Evolutionary conservation across 2,113 vertebrate species (phyloP), one percentile per base, ranked within the genome.

Genomic region (Vidua chalybeata): DNA sequence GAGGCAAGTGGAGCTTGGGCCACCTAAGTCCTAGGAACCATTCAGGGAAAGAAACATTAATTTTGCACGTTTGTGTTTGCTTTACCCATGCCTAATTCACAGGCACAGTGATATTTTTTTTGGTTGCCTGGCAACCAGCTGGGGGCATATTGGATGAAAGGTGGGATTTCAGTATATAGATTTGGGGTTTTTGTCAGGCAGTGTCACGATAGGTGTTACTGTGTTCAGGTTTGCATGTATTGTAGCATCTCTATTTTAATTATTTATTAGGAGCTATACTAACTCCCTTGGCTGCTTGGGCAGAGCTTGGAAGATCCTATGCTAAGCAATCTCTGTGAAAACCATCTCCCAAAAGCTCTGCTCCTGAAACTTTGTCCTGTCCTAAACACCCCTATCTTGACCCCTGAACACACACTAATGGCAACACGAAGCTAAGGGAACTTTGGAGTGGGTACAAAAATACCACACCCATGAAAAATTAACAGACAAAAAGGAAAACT

Each of bases 91-190:
- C 51, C 55, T 61, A 61, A 77, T 91, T 87, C 39, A 68, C 31
- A 85, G 21, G 62, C 63, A 31, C 20, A 22, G 6, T 6, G 10
- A 35, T 66, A 10, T 12, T 55, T 71, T 77, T 35, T 90, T 52
- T 90, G 8, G 81, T 96, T 94, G 87, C 94, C 56, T 86, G 82
- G 93, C 87, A 95, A 96, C 94, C 17, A 76, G 37, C 61, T 46
- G 26, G 30, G 27, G 37, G 16, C n/a, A 45, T n/a, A 28, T 26
- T 27, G 28, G 41, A 58, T 75, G 39, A 61, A 58, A 93, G 71
- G 28, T 56, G n/a, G n/a, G n/a, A 45, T 13, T 55, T 28, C 10
- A 48, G 17, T 11, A 1, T 8, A 5, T 16, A 15, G 41, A 49
- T 74, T 80, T 86, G 81, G 30, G 45, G 7, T 2, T n/a, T 48